These are phyloP conservation scores for Mallateleia sp. DNA, from an alignment of 2,888 invertebrate species.

Conservation along the genomic window DNA sequence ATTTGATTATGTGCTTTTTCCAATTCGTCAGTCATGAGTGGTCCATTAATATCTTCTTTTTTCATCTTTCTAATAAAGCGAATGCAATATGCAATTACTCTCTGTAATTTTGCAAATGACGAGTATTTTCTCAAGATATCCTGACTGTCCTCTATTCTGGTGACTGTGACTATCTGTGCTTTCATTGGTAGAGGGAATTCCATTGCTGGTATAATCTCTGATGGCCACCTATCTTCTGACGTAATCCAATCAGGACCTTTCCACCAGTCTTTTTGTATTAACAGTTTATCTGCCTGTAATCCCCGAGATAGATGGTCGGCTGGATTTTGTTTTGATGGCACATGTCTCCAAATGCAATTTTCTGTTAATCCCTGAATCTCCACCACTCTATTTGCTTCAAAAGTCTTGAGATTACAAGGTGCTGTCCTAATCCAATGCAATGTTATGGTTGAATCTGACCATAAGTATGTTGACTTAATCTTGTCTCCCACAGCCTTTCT, in stretches of 20 bases:
- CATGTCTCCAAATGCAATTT: background rate
- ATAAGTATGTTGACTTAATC: background rate
- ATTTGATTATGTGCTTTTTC: too few relatives aligned
- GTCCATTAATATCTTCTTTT: too few relatives aligned
- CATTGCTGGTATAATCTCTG: too few relatives aligned
- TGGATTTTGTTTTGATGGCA: background rate
- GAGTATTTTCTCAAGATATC: too few relatives aligned
- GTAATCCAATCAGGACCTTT: background rate
- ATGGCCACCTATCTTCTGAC: background rate
- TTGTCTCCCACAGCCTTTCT: background rate
- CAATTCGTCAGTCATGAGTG: too few relatives aligned
- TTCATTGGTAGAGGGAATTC: too few relatives aligned
- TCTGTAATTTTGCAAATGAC: too few relatives aligned
- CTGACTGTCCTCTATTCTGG: too few relatives aligned
- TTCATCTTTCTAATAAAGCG: too few relatives aligned
- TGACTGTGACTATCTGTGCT: too few relatives aligned
- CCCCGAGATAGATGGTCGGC: background rate
- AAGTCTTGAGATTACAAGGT: conserved; percentile 12
- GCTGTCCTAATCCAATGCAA: conserved; percentile 39
- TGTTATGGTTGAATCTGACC: conserved; percentile 31
- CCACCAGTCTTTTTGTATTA: background rate
- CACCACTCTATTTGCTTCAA: conserved; percentile 16
- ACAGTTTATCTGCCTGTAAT: background rate
- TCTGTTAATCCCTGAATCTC: background rate
- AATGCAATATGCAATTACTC: too few relatives aligned